Percentiles rank a stretch among this genome's conserved stretches.
Conservation (phyloP, 2,797 vertebrate species). For the Chrysocyon brachyurus region DNA sequence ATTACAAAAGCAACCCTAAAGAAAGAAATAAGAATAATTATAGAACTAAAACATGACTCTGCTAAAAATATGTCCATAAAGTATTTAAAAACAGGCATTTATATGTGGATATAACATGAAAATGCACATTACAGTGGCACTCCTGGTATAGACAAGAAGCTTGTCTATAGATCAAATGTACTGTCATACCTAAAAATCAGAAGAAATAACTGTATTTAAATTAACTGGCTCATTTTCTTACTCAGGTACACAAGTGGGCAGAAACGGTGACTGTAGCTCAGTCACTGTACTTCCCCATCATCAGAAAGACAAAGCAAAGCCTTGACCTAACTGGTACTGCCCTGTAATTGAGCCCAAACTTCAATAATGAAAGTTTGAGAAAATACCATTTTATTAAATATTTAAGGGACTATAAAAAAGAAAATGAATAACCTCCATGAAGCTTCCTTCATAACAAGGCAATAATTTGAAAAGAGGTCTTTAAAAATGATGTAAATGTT, state of each 20-base stretch:
- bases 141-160: not conserved
- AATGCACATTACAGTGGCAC: not conserved
- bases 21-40: conserved; percentile 82
- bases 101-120: not conserved
- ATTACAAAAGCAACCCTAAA: conserved; percentile 98
- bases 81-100: not conserved
- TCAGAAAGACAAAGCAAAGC: not conserved
- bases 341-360: not conserved
- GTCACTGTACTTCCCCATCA: not conserved
- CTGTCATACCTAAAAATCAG: not conserved
- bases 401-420: conserved; percentile 78
- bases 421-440: conserved; percentile 78
- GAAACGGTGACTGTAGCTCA: not conserved
- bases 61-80: not conserved
- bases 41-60: conserved; percentile 26
- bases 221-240: not conserved
- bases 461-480: not conserved
- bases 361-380: conserved; percentile 68
- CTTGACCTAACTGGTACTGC: not conserved
- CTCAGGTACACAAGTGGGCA: too few species aligned
- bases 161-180: not conserved
- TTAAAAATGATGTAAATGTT: conserved; percentile 46
- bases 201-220: not conserved
- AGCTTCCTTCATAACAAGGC: conserved; percentile 59
- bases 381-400: conserved; percentile 82